These are phyloP conservation scores for Drosophila quinaria DNA, from an alignment of 2,888 invertebrate species.

Conservation along the genomic window DNA sequence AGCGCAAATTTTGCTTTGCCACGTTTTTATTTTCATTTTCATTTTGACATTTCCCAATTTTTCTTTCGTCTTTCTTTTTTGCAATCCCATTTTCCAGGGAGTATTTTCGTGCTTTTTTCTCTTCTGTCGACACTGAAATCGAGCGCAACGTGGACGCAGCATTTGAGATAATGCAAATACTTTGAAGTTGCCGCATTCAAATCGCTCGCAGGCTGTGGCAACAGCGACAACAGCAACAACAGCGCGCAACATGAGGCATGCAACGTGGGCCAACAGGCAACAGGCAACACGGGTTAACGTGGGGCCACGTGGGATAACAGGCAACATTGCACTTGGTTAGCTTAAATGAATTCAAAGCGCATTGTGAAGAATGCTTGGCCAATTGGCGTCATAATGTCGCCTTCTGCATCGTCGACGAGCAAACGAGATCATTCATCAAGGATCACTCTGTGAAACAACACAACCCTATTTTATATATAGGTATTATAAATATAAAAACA, in stretches of 20 bases:
- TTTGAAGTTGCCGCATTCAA: constrained; percentile 23
- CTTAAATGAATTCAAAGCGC: background rate
- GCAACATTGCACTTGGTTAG: background rate
- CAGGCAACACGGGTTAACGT: background rate
- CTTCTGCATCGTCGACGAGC: too few species aligned
- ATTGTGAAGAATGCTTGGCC: too few species aligned
- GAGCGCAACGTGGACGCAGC: constrained; percentile 2
- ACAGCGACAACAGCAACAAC: background rate
- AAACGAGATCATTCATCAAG: too few species aligned
- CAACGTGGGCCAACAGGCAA: background rate
- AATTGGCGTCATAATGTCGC: too few species aligned
- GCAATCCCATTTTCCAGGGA: background rate
- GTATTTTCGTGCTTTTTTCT: constrained; percentile 2
- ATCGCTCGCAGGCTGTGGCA: constrained; percentile 7
- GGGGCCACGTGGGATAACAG: too few species aligned
- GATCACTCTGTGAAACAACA: too few species aligned
- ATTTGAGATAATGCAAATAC: constrained; percentile 55
- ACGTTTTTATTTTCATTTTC: constrained; percentile 21
- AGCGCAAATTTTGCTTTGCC: constrained; percentile 61
- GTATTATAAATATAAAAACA: too few species aligned
- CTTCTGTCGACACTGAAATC: constrained; percentile 6
- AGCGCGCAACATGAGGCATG: background rate
- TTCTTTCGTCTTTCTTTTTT: background rate
- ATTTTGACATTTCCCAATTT: constrained; percentile 20
- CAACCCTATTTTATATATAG: too few species aligned